A percentile compares a stretch with the other conserved stretches of the same genome.
Conservation (phyloP, 1,140 invertebrate species). For the Triops cancriformis region DNA sequence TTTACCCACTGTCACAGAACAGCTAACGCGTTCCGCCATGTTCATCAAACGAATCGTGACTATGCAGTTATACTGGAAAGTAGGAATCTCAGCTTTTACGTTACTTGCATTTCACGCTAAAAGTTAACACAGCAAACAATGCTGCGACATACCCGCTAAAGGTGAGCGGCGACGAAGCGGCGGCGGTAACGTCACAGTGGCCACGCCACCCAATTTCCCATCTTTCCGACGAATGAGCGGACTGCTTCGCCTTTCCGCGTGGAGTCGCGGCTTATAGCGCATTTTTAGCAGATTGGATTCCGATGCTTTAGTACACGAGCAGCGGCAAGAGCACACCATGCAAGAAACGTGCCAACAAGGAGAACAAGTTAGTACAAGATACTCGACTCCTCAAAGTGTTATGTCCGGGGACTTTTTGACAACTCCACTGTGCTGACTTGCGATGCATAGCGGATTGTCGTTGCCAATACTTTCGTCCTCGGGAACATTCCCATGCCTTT, state of each 20-base stretch:
- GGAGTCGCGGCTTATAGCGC: conserved; percentile 86
- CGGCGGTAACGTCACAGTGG: conserved; percentile 52
- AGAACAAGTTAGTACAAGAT: conserved; percentile 18
- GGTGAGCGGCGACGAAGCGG: conserved; percentile 60
- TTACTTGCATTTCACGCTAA: too few relatives aligned
- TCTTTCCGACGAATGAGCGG: conserved; percentile 59
- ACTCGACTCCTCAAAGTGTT: background rate
- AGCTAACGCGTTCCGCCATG: too few relatives aligned
- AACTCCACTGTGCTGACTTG: too few relatives aligned
- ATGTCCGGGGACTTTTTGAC: background rate
- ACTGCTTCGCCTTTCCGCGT: conserved; percentile 63
- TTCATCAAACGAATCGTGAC: background rate
- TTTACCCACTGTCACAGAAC: background rate
- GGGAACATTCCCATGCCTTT: background rate
- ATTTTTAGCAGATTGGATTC: conserved; percentile 96
- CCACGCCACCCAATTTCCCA: background rate
- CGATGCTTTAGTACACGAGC: conserved; percentile 62
- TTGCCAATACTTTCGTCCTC: background rate
- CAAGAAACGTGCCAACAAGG: conserved; percentile 17
- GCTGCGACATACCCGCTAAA: conserved; percentile 61
- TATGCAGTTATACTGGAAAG: background rate
- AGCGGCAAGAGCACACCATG: background rate
- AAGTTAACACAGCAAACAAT: conserved; percentile 14
- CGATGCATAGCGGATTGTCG: background rate
- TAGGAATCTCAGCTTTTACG: too few relatives aligned